These are phyloP conservation scores for Stigmatopora argus DNA, from an alignment of 2,113 vertebrate genomes.

Conservation along the genomic window DNA sequence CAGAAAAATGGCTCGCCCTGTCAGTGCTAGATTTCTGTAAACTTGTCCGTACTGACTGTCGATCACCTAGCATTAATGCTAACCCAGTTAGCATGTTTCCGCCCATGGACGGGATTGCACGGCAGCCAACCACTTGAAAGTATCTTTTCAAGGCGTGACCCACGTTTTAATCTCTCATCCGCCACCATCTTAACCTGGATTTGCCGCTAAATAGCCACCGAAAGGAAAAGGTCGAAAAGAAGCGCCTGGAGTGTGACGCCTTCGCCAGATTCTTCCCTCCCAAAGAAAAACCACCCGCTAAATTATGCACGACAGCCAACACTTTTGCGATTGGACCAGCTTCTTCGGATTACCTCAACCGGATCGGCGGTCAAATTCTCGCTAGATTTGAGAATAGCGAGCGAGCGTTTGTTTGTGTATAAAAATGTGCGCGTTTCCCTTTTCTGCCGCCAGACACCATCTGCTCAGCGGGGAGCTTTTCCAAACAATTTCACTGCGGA, in stretches of 20 bases:
- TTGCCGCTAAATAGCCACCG: not conserved
- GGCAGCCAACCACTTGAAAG: not conserved
- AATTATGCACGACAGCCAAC: not conserved
- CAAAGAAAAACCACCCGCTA: not conserved
- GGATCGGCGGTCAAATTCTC: slow-evolving; percentile 50
- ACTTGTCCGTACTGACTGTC: no score
- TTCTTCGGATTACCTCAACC: slow-evolving; percentile 33
- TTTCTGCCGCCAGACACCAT: slow-evolving; percentile 65
- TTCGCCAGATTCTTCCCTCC: not conserved
- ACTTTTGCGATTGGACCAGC: no score
- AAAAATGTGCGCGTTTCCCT: slow-evolving; percentile 30
- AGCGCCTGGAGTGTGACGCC: not conserved
- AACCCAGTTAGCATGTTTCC: no score
- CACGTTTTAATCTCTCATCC: not conserved
- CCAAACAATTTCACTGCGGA: slow-evolving; percentile 50
- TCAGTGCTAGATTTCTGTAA: no score
- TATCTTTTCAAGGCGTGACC: no score
- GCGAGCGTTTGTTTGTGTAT: not conserved
- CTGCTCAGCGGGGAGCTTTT: slow-evolving; percentile 64
- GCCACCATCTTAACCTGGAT: not conserved
- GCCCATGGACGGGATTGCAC: no score
- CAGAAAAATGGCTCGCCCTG: no score
- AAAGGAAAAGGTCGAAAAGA: not conserved
- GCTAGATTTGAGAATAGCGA: slow-evolving; percentile 33
- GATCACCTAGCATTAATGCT: no score